Conservation (phyloP, 1,140 invertebrate genomes). For the Drosophila sp. region DNA sequence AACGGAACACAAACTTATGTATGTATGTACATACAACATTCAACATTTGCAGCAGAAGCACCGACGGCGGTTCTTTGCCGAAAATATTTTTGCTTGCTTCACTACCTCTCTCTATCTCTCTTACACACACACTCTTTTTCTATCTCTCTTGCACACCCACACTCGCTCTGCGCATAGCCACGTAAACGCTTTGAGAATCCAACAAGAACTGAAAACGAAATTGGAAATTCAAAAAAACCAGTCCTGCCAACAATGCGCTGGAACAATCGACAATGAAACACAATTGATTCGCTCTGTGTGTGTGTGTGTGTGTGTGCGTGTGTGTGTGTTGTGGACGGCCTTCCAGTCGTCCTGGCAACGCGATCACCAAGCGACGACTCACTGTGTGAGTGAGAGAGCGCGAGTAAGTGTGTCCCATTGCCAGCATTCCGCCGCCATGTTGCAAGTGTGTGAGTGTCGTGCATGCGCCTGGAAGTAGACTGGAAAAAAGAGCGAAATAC, state of each 20-base stretch:
- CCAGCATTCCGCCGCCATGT: constrained; percentile 34
- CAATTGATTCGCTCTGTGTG: background rate
- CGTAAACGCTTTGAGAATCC: constrained; percentile 78
- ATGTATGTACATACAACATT: constrained; percentile 5
- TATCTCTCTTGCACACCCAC: constrained; percentile 14
- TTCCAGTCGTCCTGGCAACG: constrained; percentile 78
- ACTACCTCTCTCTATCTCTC: constrained; percentile 26
- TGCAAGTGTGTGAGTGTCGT: constrained; percentile 14
- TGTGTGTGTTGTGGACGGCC: constrained; percentile 39
- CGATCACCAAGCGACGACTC: constrained; percentile 48
- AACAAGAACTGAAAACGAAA: constrained; percentile 81
- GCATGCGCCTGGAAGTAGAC: constrained; percentile 30
- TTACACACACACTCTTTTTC: constrained; percentile 8
- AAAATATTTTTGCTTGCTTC: constrained; percentile 18
- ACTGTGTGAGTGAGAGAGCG: constrained; percentile 28
- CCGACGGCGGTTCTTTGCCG: constrained; percentile 26
- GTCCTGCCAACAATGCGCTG: constrained; percentile 55
- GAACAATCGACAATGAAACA: constrained; percentile 50
- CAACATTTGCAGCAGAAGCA: constrained; percentile 13
- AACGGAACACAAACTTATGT: constrained; percentile 45
- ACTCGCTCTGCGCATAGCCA: constrained; percentile 47
- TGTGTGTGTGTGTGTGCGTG: constrained; percentile 26
- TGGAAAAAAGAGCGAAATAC: constrained; percentile 51
- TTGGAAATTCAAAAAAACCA: constrained; percentile 70
- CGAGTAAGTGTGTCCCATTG: constrained; percentile 34